Conservation (phyloP, 2,797 vertebrate genomes). For the Babyrousa celebensis region DNA sequence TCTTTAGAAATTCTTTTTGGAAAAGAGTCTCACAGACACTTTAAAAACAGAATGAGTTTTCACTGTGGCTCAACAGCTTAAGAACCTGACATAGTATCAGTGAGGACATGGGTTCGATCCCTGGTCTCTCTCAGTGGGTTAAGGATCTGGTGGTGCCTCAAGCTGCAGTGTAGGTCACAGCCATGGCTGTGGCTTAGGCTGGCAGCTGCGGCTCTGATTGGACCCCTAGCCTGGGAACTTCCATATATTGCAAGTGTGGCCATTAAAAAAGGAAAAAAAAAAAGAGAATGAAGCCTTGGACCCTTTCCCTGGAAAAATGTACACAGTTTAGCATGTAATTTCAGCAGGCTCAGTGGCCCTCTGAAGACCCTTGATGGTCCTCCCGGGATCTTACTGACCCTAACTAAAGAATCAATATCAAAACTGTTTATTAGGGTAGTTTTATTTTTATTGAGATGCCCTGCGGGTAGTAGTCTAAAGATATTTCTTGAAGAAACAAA, state of each 20-base stretch:
- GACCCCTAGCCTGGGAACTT: too few relatives aligned
- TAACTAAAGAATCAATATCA: not conserved
- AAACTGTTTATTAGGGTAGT: not conserved
- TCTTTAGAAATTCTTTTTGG: not conserved
- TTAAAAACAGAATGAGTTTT: not conserved
- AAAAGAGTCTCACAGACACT: not conserved
- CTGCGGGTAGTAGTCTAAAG: not conserved
- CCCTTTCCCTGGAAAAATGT: not conserved
- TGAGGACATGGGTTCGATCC: too few relatives aligned
- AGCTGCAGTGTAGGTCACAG: too few relatives aligned
- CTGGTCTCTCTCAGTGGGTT: too few relatives aligned
- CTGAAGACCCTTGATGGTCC: not conserved
- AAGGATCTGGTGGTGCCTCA: too few relatives aligned
- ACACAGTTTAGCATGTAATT: not conserved
- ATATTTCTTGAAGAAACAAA: not conserved
- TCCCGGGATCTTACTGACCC: not conserved
- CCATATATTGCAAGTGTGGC: too few relatives aligned
- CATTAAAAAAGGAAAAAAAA: too few relatives aligned
- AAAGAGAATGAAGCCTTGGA: not conserved
- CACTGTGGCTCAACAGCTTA: too few relatives aligned
- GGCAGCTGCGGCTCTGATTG: too few relatives aligned
- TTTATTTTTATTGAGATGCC: slow-evolving; percentile 55
- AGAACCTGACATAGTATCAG: too few relatives aligned
- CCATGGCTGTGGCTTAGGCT: too few relatives aligned
- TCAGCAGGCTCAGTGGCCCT: not conserved